Conservation (phyloP, 1,140 invertebrate genomes). For the Diabrotica undecimpunctata region DNA sequence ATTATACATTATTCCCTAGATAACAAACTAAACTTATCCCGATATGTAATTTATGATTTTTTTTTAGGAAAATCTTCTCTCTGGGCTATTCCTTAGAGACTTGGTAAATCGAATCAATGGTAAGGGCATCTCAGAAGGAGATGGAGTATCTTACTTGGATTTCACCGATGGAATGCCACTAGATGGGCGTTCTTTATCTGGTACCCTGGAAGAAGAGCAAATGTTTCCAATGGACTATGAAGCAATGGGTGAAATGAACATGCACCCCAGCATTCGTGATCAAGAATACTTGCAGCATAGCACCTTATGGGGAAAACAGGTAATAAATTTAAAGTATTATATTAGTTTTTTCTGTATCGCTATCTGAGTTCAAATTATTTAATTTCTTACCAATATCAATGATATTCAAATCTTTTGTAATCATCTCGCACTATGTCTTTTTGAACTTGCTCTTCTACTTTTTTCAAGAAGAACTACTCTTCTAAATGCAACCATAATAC, state of each 20-base stretch:
- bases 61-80: constrained; percentile 44
- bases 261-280: constrained; percentile 75
- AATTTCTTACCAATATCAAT: too few species aligned
- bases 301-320: constrained; percentile 76
- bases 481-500: too few species aligned
- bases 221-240: constrained; percentile 40
- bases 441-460: too few species aligned
- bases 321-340: background rate
- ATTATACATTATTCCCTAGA: constrained; percentile 22
- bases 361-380: too few species aligned
- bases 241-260: constrained; percentile 53
- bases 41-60: background rate
- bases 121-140: constrained; percentile 61
- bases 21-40: too few species aligned
- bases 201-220: constrained; percentile 36
- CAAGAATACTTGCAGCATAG: constrained; percentile 89
- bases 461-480: too few species aligned
- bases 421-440: too few species aligned
- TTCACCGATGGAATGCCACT: constrained; percentile 54
- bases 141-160: constrained; percentile 57
- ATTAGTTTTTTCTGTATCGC: too few species aligned
- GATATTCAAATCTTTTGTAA: too few species aligned
- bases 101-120: constrained; percentile 63
- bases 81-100: constrained; percentile 62
- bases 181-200: constrained; percentile 28